These are phyloP conservation scores for Anolis sagrei DNA, from an alignment of 2,113 vertebrate genomes.

Conservation along the genomic window DNA sequence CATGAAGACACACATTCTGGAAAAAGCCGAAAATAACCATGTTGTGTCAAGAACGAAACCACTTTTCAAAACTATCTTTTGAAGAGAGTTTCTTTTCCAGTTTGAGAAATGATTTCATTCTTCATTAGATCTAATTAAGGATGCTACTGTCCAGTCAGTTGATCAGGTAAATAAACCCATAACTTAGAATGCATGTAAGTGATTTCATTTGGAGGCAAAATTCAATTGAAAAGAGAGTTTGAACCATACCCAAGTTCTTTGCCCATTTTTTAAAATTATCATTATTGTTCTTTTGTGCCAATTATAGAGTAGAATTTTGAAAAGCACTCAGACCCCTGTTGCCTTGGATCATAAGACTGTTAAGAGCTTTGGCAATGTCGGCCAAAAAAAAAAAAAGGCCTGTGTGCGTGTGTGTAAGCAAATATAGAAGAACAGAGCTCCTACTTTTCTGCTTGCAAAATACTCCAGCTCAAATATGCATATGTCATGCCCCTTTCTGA, in stretches of 20 bases:
- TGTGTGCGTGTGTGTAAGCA: neutral
- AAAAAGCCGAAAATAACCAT: no score
- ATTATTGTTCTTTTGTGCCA: neutral
- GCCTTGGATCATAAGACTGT: conserved; percentile 12
- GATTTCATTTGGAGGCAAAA: conserved; percentile 3
- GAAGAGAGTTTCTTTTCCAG: neutral
- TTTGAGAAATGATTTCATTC: no score
- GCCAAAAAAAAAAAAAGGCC: conserved; percentile 5
- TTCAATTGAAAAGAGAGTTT: conserved; percentile 1
- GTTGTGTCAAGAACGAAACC: no score
- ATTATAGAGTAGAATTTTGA: conserved; percentile 20
- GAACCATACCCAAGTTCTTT: neutral
- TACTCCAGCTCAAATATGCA: conserved; percentile 44
- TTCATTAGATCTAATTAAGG: neutral
- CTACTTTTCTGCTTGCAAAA: conserved; percentile 43
- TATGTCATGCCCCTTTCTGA: conserved; percentile 39
- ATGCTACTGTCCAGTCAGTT: neutral
- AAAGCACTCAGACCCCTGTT: conserved; percentile 26
- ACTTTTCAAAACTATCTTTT: neutral
- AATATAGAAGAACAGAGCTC: conserved; percentile 55
- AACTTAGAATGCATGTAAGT: neutral
- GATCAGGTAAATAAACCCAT: neutral
- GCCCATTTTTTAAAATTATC: neutral
- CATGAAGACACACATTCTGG: no score
- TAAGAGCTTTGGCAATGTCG: neutral